These are phyloP conservation scores for Mixornis gularis DNA, from an alignment of 2,113 vertebrate genomes.

Conservation along the genomic window DNA sequence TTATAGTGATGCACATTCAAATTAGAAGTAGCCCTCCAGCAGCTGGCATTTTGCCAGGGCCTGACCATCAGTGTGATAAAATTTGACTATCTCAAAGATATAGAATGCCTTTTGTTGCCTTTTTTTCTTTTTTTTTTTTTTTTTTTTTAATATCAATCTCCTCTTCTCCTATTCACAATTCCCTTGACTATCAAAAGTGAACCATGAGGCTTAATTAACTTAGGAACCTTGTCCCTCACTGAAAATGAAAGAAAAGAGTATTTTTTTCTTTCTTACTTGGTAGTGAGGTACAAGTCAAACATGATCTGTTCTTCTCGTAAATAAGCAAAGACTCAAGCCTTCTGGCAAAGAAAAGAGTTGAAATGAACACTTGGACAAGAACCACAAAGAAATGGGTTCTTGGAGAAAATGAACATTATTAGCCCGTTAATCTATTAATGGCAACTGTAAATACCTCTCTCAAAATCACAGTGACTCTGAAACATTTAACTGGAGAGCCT, in stretches of 20 bases:
- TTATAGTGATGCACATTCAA: conserved; percentile 34
- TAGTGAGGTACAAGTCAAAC: not conserved
- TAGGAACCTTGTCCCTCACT: not conserved
- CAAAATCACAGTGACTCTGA: not conserved
- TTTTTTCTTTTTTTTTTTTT: not conserved
- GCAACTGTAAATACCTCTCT: conserved; percentile 7
- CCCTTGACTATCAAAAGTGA: not conserved
- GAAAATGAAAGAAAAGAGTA: not conserved
- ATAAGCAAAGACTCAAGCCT: not conserved
- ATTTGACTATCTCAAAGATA: conserved; percentile 10
- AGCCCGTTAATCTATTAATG: conserved; percentile 3
- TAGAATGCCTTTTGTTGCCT: not conserved
- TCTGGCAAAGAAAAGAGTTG: not conserved
- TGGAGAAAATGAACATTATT: not conserved
- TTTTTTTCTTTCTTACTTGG: not conserved
- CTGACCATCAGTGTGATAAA: conserved; percentile 43
- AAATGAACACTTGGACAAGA: not conserved
- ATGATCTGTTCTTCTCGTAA: not conserved
- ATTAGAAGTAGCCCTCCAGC: conserved; percentile 39
- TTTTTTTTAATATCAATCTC: not conserved
- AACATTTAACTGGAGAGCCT: not conserved
- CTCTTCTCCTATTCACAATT: not conserved
- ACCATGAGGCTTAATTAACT: not conserved
- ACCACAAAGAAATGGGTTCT: not conserved
- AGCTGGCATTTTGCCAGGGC: conserved; percentile 22